Conservation (phyloP, 2,797 vertebrate genomes). For the Meda fulgida region DNA sequence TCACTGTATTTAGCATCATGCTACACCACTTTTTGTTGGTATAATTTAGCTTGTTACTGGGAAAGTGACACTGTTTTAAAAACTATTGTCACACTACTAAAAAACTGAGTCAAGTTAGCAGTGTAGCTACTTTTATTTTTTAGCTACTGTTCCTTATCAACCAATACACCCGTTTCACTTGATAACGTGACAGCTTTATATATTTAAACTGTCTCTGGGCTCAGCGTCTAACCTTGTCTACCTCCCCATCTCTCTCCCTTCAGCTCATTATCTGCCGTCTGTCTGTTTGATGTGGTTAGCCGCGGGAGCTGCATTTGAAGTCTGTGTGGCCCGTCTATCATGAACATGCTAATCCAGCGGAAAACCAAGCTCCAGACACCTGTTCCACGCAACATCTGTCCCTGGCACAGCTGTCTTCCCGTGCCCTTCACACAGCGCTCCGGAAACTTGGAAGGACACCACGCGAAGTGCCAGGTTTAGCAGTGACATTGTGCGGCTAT, state of each 20-base stretch:
- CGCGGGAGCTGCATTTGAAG: conserved; percentile 73
- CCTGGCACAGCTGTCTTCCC: conserved; percentile 66
- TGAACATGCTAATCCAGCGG: conserved; percentile 78
- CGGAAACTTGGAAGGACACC: conserved; percentile 32
- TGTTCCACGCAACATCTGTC: conserved; percentile 80
- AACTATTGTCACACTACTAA: background rate
- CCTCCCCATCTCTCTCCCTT: conserved; percentile 1
- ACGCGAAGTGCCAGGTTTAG: conserved; percentile 7
- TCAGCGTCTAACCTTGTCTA: conserved; percentile 47
- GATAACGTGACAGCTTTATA: background rate
- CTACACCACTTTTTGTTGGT: too few relatives aligned
- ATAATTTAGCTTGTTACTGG: background rate
- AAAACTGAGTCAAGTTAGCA: background rate
- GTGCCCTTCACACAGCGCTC: conserved; percentile 29
- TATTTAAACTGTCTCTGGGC: background rate
- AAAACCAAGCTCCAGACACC: conserved; percentile 76
- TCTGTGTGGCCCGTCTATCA: conserved; percentile 80
- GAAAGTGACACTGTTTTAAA: background rate
- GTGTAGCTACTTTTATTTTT: background rate
- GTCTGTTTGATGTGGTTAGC: conserved; percentile 39
- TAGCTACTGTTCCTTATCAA: background rate
- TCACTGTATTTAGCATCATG: too few relatives aligned
- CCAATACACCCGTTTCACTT: background rate
- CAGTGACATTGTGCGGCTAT: background rate
- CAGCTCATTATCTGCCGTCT: conserved; percentile 41